phyloP scores from a whole-genome alignment of 2,113 vertebrate genomes.

The Tyrannus savana region DNA sequence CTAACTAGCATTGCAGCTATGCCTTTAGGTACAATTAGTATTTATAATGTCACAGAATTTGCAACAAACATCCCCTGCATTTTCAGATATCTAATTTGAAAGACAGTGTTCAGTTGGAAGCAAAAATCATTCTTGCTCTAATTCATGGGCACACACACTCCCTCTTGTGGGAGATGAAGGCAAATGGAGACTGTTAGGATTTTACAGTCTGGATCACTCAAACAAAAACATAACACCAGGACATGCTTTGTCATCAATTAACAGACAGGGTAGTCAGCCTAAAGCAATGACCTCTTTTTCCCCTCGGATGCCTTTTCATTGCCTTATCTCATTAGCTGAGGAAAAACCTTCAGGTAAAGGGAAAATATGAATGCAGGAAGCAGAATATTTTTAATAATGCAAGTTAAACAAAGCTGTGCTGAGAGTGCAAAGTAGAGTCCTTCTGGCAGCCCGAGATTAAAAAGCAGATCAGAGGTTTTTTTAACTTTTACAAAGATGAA shows the following conservation, averaged over 20 bases:
- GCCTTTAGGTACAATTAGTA: neutral
- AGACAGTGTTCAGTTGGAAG: neutral
- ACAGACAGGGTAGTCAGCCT: neutral
- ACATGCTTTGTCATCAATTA: neutral
- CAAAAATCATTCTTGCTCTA: neutral
- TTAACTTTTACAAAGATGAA: neutral
- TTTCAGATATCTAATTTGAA: neutral
- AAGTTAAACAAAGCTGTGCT: neutral
- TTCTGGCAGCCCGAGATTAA: neutral
- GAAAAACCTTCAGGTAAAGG: neutral
- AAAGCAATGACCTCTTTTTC: neutral
- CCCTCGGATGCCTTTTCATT: neutral
- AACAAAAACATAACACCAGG: neutral
- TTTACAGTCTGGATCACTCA: neutral
- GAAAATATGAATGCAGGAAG: neutral
- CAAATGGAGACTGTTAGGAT: neutral
- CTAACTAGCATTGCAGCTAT: neutral
- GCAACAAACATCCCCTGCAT: neutral
- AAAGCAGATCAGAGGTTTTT: neutral
- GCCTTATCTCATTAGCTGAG: neutral
- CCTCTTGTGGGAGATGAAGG: slow-evolving; percentile 45
- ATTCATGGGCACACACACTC: neutral
- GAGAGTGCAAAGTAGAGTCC: neutral
- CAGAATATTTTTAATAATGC: neutral
- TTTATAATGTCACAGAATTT: neutral